Conservation (phyloP, 2,797 vertebrate genomes). For the Serranus cabrilla region DNA sequence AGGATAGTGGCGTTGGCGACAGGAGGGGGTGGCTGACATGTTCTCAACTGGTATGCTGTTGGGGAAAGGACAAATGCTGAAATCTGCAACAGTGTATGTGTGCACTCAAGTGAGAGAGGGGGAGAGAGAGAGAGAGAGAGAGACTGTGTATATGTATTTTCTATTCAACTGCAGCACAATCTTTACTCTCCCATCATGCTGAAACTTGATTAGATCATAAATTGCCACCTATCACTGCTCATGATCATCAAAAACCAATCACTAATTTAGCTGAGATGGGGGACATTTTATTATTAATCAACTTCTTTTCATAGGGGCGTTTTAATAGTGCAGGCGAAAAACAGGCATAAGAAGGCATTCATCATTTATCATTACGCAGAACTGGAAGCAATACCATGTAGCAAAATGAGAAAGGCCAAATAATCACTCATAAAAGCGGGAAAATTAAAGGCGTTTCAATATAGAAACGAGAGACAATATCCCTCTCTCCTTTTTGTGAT, state of each 20-base stretch:
- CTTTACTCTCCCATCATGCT: slow-evolving; percentile 27
- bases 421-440: slow-evolving; percentile 28
- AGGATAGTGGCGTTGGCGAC: slow-evolving; percentile 94
- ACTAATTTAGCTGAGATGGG: slow-evolving; percentile 57
- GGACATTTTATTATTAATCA: slow-evolving; percentile 63
- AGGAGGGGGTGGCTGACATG: slow-evolving; percentile 91
- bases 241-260: slow-evolving; percentile 68
- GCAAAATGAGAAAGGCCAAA: slow-evolving; percentile 41
- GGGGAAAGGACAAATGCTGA: slow-evolving; percentile 59
- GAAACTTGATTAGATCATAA: slow-evolving; percentile 58
- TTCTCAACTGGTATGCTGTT: slow-evolving; percentile 94
- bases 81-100: slow-evolving; percentile 3
- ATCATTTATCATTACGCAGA: slow-evolving; percentile 61
- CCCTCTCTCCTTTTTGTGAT: slow-evolving; percentile 14
- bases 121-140: not conserved
- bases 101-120: not conserved
- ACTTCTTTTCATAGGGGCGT: slow-evolving; percentile 47
- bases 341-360: slow-evolving; percentile 42
- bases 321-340: slow-evolving; percentile 56
- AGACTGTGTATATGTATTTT: slow-evolving; percentile 1
- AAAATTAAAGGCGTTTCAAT: slow-evolving; percentile 13
- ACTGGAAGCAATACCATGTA: slow-evolving; percentile 33
- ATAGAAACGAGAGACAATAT: slow-evolving; percentile 1
- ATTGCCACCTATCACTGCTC: slow-evolving; percentile 60
- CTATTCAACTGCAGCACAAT: slow-evolving; percentile 14